Evolutionary conservation across 2,797 vertebrate species (phyloP).

Genomic region (Linurgus olivaceus): DNA sequence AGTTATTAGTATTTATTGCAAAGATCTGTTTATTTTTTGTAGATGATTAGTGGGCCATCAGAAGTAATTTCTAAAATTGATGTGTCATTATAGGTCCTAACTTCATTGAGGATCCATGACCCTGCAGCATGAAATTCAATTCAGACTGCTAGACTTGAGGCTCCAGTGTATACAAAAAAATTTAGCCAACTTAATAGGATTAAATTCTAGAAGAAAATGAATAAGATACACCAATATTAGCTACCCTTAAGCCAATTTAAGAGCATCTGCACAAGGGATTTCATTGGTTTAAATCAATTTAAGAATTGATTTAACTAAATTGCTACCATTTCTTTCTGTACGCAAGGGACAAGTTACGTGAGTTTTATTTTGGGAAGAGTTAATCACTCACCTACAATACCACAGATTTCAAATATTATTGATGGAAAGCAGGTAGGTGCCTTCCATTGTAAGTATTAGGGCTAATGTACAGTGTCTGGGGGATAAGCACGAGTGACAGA

Average conservation of each 20-base stretch:
- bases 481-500: background rate
- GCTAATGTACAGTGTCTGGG: background rate
- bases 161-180: background rate
- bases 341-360: background rate
- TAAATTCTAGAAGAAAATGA: constrained; percentile 30
- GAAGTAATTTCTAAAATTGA: background rate
- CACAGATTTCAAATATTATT: background rate
- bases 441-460: background rate
- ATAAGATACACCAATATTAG: constrained; percentile 11
- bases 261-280: background rate
- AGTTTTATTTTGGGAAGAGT: background rate
- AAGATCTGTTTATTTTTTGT: background rate
- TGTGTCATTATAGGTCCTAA: background rate
- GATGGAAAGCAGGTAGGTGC: background rate
- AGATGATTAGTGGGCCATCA: background rate
- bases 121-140: background rate
- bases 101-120: background rate
- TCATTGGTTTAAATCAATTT: constrained; percentile 39
- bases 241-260: constrained; percentile 9
- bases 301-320: constrained; percentile 20
- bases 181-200: constrained; percentile 1
- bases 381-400: background rate
- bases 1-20: background rate
- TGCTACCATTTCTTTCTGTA: background rate
- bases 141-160: background rate